Percentiles rank a stretch among this genome's conserved stretches.
Evolutionary conservation across 2,797 vertebrate genomes (phyloP).

Genomic region (Argya squamiceps): DNA sequence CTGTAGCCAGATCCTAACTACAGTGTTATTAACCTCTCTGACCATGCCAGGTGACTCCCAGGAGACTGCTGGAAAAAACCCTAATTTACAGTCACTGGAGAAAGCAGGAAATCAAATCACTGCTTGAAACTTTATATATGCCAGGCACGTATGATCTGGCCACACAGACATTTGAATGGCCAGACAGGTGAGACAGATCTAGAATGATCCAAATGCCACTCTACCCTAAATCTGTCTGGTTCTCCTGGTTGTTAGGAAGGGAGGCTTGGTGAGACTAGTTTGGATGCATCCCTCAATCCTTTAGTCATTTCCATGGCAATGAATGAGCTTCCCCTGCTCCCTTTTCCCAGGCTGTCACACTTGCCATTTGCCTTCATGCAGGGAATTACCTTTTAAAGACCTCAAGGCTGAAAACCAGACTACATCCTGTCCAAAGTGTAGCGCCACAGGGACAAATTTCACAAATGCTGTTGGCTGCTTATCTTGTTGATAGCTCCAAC

Average conservation of each 20-base stretch:
- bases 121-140: not conserved
- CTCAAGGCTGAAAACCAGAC: not conserved
- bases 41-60: not conserved
- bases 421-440: not conserved
- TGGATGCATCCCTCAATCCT: not conserved
- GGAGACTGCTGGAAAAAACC: not conserved
- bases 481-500: not conserved
- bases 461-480: not conserved
- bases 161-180: not conserved
- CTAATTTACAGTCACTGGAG: not conserved
- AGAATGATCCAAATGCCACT: not conserved
- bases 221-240: not conserved
- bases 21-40: not conserved
- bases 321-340: not conserved
- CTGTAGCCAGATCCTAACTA: not conserved
- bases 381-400: not conserved
- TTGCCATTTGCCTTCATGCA: not conserved
- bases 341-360: not conserved
- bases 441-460: not conserved
- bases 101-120: not conserved
- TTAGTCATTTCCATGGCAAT: accelerated
- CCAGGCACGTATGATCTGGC: not conserved
- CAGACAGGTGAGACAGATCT: not conserved
- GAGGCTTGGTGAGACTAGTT: not conserved
- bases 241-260: not conserved